A percentile compares a stretch with the other conserved stretches of the same genome.
These are phyloP conservation scores for Pipistrellus nathusii DNA, from an alignment of 2,797 vertebrate genomes.

Conservation along the genomic window DNA sequence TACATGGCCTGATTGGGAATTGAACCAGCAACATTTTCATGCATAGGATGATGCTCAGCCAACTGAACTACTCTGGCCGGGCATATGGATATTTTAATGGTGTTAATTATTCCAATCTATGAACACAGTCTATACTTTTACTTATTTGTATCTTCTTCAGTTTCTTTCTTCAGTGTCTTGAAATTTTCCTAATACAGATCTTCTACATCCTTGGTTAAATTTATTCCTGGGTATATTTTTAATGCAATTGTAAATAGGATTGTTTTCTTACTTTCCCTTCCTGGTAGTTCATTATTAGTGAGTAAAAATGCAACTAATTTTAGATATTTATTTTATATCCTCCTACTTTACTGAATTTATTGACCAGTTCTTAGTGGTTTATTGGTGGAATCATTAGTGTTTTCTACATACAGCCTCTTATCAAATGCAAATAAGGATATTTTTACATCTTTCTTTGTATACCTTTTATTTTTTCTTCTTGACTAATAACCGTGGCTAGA, in stretches of 20 bases:
- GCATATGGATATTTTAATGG: not conserved
- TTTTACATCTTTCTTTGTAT: not conserved
- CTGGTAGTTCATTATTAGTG: not conserved
- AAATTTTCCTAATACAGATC: not conserved
- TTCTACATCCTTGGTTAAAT: not conserved
- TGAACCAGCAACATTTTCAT: not conserved
- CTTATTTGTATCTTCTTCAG: not conserved
- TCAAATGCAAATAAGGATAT: not conserved
- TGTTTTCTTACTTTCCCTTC: not conserved
- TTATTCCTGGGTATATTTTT: not conserved
- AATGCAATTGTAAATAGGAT: not conserved
- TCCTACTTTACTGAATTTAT: not conserved
- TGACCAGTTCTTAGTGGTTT: not conserved
- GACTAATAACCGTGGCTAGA: not conserved
- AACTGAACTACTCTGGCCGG: not conserved
- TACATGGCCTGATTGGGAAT: not conserved
- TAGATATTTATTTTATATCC: not conserved
- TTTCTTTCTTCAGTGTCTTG: not conserved
- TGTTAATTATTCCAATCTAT: not conserved
- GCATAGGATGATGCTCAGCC: not conserved
- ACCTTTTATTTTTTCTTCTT: not conserved
- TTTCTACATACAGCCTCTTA: not conserved
- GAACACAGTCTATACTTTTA: not conserved
- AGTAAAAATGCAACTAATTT: not conserved
- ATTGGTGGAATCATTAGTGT: not conserved